These are phyloP conservation scores for Megaceryle alcyon DNA, from an alignment of 2,797 vertebrate species.

Conservation along the genomic window DNA sequence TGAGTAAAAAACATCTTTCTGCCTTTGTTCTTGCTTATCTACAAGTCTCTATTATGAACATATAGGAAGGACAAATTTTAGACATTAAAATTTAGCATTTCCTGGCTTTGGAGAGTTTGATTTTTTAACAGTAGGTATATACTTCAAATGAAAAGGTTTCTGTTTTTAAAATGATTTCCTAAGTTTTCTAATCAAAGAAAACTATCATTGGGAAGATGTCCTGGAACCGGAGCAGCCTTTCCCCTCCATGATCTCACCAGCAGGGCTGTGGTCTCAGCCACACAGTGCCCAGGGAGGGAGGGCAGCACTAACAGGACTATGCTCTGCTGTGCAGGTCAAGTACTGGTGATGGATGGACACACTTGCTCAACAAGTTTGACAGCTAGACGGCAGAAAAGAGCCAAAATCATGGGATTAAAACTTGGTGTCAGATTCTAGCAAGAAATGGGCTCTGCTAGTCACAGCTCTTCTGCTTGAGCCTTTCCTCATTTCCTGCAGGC, in stretches of 20 bases:
- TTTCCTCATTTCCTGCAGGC: neutral
- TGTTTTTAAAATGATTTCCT: neutral
- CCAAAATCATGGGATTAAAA: neutral
- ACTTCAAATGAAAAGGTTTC: neutral
- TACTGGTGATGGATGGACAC: fast-evolving
- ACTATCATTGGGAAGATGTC: neutral
- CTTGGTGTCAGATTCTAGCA: neutral
- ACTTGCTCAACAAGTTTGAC: neutral
- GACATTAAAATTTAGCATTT: neutral
- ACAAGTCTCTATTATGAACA: neutral
- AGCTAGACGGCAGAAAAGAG: constrained; percentile 64
- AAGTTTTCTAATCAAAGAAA: neutral
- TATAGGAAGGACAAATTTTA: neutral
- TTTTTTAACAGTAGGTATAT: neutral
- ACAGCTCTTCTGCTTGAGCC: neutral
- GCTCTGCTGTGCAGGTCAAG: neutral
- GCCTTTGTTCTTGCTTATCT: neutral
- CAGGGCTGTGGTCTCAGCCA: neutral
- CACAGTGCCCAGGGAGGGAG: neutral
- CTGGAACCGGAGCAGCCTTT: neutral
- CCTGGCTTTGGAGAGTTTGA: neutral
- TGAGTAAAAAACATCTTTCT: neutral
- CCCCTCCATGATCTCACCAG: neutral
- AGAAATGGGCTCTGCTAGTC: neutral
- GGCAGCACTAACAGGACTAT: neutral